phyloP scores from a whole-genome alignment of 2,113 vertebrate genomes.

The Podarcis cretensis region DNA sequence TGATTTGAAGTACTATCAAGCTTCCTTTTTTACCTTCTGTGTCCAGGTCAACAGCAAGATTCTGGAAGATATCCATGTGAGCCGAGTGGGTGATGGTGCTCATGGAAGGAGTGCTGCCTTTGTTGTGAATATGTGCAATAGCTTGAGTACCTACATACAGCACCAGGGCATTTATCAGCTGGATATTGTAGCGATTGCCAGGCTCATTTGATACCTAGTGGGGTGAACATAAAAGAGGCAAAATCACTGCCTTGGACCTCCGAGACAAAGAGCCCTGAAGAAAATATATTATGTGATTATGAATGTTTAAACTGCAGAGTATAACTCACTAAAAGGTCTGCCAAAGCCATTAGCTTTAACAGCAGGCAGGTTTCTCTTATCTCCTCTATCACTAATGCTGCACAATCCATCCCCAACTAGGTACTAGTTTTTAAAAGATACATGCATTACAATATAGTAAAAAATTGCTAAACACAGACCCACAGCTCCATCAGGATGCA shows the following conservation, averaged over 20 bases:
- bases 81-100: constrained; percentile 99
- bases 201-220: constrained; percentile 96
- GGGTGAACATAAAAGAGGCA: constrained; percentile 24
- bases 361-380: not conserved
- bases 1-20: accelerated
- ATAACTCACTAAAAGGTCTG: not conserved
- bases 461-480: not conserved
- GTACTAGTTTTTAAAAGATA: too few relatives aligned
- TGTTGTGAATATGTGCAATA: constrained; percentile 98
- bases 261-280: not conserved
- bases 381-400: not conserved
- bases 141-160: constrained; percentile 98
- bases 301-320: too few relatives aligned
- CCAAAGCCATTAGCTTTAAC: not conserved
- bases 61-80: constrained; percentile 99
- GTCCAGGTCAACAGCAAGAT: constrained; percentile 96
- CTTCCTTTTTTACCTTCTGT: constrained; percentile 88
- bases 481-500: too few relatives aligned
- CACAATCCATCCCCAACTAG: not conserved
- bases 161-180: constrained; percentile 98
- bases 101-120: constrained; percentile 99
- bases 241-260: not conserved
- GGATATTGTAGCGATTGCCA: constrained; percentile 99
- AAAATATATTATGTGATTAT: not conserved
- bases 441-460: not conserved